phyloP scores from a whole-genome alignment of 2,113 vertebrate genomes.

The Antennarius striatus region DNA sequence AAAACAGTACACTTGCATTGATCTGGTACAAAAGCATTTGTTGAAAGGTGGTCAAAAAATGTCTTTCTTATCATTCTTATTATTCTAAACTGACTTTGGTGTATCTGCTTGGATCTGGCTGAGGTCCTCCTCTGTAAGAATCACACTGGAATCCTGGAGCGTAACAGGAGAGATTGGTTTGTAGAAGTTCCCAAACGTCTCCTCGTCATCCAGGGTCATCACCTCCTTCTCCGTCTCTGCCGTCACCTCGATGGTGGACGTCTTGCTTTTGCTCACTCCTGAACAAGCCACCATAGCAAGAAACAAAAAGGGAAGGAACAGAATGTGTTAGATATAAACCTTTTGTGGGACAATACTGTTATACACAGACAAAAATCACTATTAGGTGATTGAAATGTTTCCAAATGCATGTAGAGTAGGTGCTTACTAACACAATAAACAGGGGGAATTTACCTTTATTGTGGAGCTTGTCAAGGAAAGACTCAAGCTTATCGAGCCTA shows the following conservation, averaged over 20 bases:
- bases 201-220: constrained; percentile 81
- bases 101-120: constrained; percentile 66
- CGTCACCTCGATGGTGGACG: constrained; percentile 79
- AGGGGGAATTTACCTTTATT: constrained; percentile 71
- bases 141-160: constrained; percentile 47
- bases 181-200: constrained; percentile 80
- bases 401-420: too few relatives aligned
- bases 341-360: too few relatives aligned
- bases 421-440: not conserved
- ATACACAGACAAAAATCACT: too few relatives aligned
- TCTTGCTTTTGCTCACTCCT: constrained; percentile 66
- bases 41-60: too few relatives aligned
- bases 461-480: constrained; percentile 83
- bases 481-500: constrained; percentile 83
- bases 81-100: constrained; percentile 69
- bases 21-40: too few relatives aligned
- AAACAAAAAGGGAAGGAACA: constrained; percentile 10
- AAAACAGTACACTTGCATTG: not conserved
- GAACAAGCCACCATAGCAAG: not conserved
- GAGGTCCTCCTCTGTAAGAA: constrained; percentile 75
- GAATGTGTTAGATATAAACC: constrained; percentile 10
- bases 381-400: too few relatives aligned
- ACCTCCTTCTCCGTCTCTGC: constrained; percentile 82
- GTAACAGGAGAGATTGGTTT: constrained; percentile 56
- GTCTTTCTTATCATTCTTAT: not conserved